Base-by-base conservation (phyloP, 2,113 vertebrate genomes). In the Hippolais icterina region DNA sequence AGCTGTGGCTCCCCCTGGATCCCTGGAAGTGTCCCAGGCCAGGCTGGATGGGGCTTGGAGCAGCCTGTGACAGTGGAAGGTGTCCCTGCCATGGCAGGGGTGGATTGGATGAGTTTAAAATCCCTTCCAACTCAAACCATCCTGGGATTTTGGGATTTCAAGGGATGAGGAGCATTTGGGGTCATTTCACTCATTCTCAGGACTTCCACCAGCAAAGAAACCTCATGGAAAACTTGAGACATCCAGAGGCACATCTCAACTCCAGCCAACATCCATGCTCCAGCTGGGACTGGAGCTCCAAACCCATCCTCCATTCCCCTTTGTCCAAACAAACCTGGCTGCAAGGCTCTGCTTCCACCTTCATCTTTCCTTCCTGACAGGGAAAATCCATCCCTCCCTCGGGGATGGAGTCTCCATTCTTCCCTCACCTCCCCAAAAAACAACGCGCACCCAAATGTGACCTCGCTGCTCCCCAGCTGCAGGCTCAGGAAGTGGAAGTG, bases 391-490 rank as follows among this genome's bases (percentile, higher is more conserved):
- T 41, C 66, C 63, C 77, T 89, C 15, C 39, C 86, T 24, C 0
- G 0, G 49, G 49, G 49, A 65, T 46, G 61, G n/a, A 64, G 23
- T 42, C 65, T 61, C 79, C 71, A 13, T 59, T 46, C 53, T n/a
- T 54, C 56, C 78, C 37, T 31, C 37, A 44, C 12, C 54, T 8
- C 46, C 41, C 82, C 61, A n/a, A 59, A 96, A 96, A 93, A 53
- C 57, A 80, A 65, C 14, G 4, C 3, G 6, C 65, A 87, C 53
- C 87, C 61, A 68, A 89, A 47, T 0, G 63, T 84, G 95, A 92
- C 93, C 90, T 85, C 65, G 70, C 28, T 90, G 91, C 81, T 69
- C 23, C 81, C 33, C 94, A 97, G 94, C 95, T 97, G 94, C 93
- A 64, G 2, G 8, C 82, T 81, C 94, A 93, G 95, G 96, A 97